Conservation (phyloP, 2,888 invertebrate genomes). For the Ctenicera cuprea region DNA sequence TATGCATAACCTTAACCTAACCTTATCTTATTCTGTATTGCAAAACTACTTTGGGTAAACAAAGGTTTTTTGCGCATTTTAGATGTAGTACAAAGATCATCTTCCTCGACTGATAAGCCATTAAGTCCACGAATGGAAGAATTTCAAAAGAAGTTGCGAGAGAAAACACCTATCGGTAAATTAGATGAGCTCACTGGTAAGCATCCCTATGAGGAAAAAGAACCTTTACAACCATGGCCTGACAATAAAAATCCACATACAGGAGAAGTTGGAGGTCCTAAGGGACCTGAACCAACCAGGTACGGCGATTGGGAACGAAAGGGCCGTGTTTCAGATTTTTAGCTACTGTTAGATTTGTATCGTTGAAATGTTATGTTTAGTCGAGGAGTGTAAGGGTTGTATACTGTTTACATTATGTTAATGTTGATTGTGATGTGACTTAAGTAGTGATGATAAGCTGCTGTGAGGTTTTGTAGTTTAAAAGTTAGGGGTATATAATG, state of each 20-base stretch:
- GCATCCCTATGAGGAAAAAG: conserved; percentile 87
- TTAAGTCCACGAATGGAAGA: conserved; percentile 78
- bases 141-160: conserved; percentile 84
- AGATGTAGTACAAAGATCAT: conserved; percentile 41
- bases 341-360: conserved; percentile 58
- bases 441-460: too few relatives aligned
- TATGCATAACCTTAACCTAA: conserved; percentile 13
- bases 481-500: too few relatives aligned
- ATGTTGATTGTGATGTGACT: too few relatives aligned
- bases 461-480: too few relatives aligned
- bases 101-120: conserved; percentile 51
- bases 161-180: conserved; percentile 80
- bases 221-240: conserved; percentile 90
- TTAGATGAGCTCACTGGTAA: conserved; percentile 84
- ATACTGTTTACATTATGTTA: too few relatives aligned
- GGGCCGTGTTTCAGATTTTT: conserved; percentile 97
- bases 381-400: background rate
- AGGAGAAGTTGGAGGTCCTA: conserved; percentile 96
- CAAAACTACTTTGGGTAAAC: conserved; percentile 12
- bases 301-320: conserved; percentile 99
- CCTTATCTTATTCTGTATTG: conserved; percentile 7
- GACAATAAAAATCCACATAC: conserved; percentile 92
- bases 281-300: conserved; percentile 98
- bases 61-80: background rate
- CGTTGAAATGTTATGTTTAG: background rate